Evolutionary conservation across 2,113 vertebrate genomes (phyloP), one percentile per base, ranked within the genome.

Genomic region (Tyrannus savana): DNA sequence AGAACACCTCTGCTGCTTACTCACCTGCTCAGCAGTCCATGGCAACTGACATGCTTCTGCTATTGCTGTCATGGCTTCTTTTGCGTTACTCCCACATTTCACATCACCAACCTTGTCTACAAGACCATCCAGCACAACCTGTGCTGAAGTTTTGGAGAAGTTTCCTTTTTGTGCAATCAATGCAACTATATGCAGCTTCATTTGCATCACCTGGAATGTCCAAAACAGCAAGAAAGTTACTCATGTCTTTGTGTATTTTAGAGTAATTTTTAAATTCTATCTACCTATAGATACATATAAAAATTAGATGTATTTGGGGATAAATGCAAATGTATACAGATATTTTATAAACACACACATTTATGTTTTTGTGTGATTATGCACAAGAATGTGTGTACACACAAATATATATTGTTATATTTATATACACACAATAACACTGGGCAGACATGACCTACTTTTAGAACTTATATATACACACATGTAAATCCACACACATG

Each of bases 11-110:
- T 50, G 7, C 33, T 75, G 23, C 7, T 81, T 21, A 92, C 98
- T 76, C 21, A 99, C 99, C 98, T 99, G 99, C 72, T 99, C 99
- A 73, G 99, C 99, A 31, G 99, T 99, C 99, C 99, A 99, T 0
- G 99, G 99, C 46, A 99, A 97, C 27, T 98, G 97, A 93, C 99
- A 99, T 0, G 98, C 98, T 96, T 99, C 99, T 31, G 98, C 99
- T 88, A 99, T 99, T 10, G 99, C 98, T 49, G 99, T 99, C 95
- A 99, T 98, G 52, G 98, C 99, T 93, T 99, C 99, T 96, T 99
- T 99, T 68, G 99, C 99, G 25, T 99, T 99, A 64, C 95, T 98
- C 5, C 99, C 99, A 96, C 99, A 99, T 96, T 99, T 99, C 83
- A 99, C 96, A 90, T 99, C 99, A 59, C 99, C 99, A 18, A 99